Conservation (phyloP, 1,140 invertebrate species). For the Drosophila serrata region DNA sequence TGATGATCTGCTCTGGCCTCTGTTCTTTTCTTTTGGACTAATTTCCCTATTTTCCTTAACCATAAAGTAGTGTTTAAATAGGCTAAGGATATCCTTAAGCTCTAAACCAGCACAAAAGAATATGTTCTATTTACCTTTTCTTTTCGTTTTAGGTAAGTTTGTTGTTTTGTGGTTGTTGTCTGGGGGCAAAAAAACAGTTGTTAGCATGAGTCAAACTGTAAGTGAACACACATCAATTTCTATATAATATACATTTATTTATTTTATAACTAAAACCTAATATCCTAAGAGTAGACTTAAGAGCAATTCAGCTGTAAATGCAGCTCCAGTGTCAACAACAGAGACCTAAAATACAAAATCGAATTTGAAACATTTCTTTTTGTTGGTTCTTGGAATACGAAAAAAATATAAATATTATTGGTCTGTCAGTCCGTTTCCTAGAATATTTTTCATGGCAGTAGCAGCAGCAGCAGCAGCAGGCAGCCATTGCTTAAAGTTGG, state of each 20-base stretch:
- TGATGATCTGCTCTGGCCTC: conserved; percentile 7
- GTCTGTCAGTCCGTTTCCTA: conserved; percentile 20
- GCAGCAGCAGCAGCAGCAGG: conserved; percentile 5
- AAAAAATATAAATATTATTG: conserved; percentile 40
- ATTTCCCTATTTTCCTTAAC: neutral
- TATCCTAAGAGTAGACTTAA: conserved; percentile 49
- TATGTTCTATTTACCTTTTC: conserved; percentile 28
- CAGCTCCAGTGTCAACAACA: conserved; percentile 32
- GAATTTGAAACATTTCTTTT: conserved; percentile 47
- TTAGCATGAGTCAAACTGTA: conserved; percentile 76
- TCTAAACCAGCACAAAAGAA: conserved; percentile 13
- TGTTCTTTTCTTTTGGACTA: neutral
- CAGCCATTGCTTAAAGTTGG: conserved; percentile 10
- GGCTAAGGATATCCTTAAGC: conserved; percentile 32
- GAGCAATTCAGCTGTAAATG: conserved; percentile 19
- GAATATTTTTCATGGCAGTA: conserved; percentile 70
- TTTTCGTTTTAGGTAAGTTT: conserved; percentile 78
- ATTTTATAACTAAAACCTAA: conserved; percentile 21
- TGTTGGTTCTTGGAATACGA: conserved; percentile 12
- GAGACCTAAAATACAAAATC: conserved; percentile 1
- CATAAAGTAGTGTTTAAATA: conserved; percentile 41
- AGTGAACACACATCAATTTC: conserved; percentile 48
- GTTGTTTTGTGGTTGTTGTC: conserved; percentile 64
- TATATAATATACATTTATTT: neutral
- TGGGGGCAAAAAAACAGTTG: conserved; percentile 36